Evolutionary conservation across 1,140 invertebrate genomes (phyloP).

Genomic region (Mercenaria mercenaria): DNA sequence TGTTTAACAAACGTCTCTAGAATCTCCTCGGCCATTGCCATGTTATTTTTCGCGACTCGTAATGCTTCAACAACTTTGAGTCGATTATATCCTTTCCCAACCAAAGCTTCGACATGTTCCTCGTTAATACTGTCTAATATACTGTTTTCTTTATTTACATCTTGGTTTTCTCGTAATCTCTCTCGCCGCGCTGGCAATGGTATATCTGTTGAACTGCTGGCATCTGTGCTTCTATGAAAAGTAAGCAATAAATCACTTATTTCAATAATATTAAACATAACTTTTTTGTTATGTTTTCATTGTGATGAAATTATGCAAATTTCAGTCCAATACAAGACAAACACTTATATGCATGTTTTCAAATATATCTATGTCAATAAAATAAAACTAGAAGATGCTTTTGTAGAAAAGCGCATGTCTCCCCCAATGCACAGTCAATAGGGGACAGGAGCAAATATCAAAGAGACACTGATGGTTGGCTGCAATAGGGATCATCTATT

Average conservation of each 20-base stretch:
- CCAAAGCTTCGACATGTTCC: conserved; percentile 94
- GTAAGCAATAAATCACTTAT: conserved; percentile 23
- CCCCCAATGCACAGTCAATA: too few relatives aligned
- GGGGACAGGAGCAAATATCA: too few relatives aligned
- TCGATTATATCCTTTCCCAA: conserved; percentile 95
- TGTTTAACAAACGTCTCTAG: conserved; percentile 93
- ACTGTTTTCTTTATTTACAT: conserved; percentile 85
- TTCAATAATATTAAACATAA: background rate
- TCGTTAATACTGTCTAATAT: conserved; percentile 96
- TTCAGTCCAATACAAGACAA: background rate
- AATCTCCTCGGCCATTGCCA: conserved; percentile 98
- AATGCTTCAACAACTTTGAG: conserved; percentile 96
- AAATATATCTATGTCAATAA: too few relatives aligned
- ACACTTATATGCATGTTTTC: too few relatives aligned
- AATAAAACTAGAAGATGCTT: too few relatives aligned
- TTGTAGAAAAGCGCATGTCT: too few relatives aligned
- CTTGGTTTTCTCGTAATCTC: conserved; percentile 80
- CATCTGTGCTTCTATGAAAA: conserved; percentile 83
- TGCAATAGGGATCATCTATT: too few relatives aligned
- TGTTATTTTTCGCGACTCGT: conserved; percentile 95
- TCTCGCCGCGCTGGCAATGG: conserved; percentile 77
- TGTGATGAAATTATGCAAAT: too few relatives aligned
- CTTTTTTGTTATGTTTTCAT: too few relatives aligned
- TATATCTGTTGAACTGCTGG: conserved; percentile 83
- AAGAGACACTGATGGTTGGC: too few relatives aligned